Base-by-base conservation (phyloP, 1,140 invertebrate species). In the Dinoponera quadriceps region DNA sequence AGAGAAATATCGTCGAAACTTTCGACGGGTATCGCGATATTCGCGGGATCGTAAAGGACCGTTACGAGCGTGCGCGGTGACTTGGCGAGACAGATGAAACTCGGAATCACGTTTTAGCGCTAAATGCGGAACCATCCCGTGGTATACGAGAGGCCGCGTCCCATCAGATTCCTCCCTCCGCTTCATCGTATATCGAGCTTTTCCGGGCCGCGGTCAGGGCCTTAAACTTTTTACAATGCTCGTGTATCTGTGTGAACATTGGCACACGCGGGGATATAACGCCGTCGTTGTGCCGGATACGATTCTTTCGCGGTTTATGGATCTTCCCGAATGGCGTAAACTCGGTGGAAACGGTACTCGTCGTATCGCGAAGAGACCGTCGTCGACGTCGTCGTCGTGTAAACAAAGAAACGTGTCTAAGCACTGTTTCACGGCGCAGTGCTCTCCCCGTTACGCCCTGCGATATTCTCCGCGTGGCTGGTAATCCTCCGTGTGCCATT, bases 391-490 rank as follows among this genome's bases (percentile, higher is more conserved):
- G 38, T 44, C 33, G 2, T 2, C 59, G 48, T 66, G 27, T 77
- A 54, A 77, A 66, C 49, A 77, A 55, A 55, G 62, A 77, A 77
- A 77, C 60, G 48, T 55, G 74, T 11, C 44, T 25, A 66, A 77
- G 9, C 54, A 27, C 20, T 18, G 49, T 66, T 77, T 77, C 62
- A 25, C 20, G 20, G 14, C 3, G 16, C 16, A 49, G 4, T 33
- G 48, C 16, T 33, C 33, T 33, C 27, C 14, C n/a, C n/a, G n/a
- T 62, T 75, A 49, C 3, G 38, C 14, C 44, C 16, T 11, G 16
- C 29, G 14, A 3, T 18, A 48, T 11, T 27, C 11, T 11, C 38
- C 3, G 38, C 22, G 16, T n/a, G 22, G 44, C n/a, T 27, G 73
- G 33, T 25, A 25, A 25, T 54, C 33, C 25, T 20, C 18, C 5